phyloP scores from a whole-genome alignment of 2,113 vertebrate species.

The Microtus oregoni region DNA sequence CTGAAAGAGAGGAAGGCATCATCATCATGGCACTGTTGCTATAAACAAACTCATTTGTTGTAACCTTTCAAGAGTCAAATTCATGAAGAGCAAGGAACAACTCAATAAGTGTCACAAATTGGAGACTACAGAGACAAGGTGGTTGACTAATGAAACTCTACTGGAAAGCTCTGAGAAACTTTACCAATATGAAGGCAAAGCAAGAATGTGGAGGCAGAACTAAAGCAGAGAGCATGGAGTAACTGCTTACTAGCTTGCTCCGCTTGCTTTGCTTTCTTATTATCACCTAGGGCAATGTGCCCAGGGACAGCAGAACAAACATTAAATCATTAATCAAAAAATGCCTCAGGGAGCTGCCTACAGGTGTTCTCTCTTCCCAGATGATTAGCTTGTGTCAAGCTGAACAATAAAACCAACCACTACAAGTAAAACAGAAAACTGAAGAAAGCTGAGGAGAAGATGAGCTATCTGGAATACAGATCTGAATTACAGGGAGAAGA shows the following conservation, averaged over 20 bases:
- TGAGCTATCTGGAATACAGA: background rate
- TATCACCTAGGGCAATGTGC: background rate
- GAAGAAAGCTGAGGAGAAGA: background rate
- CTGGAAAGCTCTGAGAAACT: background rate
- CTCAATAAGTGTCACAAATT: background rate
- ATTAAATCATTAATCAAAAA: background rate
- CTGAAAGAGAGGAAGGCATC: background rate
- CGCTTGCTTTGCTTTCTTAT: background rate
- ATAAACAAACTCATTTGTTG: background rate
- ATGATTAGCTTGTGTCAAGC: background rate
- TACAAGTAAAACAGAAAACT: background rate
- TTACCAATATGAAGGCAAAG: background rate
- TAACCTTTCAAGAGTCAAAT: background rate
- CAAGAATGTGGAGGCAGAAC: background rate
- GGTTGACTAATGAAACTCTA: background rate
- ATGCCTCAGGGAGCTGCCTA: background rate
- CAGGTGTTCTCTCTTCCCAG: background rate
- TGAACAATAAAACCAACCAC: background rate
- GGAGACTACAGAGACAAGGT: background rate
- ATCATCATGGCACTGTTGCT: background rate
- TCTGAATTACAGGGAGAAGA: background rate
- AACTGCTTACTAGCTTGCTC: background rate
- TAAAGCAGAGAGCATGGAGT: background rate
- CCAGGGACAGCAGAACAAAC: background rate
- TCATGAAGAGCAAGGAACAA: background rate